Evolutionary conservation across 2,888 invertebrate genomes (phyloP).

Genomic region (Graphium colonna): DNA sequence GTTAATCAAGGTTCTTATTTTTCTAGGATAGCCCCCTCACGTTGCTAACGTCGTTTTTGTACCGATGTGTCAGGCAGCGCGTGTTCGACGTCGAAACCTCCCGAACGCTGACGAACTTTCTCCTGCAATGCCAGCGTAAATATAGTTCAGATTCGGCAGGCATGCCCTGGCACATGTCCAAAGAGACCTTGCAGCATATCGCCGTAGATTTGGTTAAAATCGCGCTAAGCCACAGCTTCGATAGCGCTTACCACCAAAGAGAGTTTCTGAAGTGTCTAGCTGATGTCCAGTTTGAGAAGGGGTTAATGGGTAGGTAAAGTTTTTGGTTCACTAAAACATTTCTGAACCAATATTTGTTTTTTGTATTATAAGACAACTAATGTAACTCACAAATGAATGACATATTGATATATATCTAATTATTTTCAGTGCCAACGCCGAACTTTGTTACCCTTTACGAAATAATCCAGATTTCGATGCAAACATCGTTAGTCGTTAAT

Average conservation of each 20-base stretch:
- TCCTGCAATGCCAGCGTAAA: slow-evolving; percentile 58
- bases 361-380: too few species aligned
- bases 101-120: slow-evolving; percentile 54
- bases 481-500: slow-evolving; percentile 75
- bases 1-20: too few species aligned
- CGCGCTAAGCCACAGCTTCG: slow-evolving; percentile 81
- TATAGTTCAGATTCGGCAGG: slow-evolving; percentile 57
- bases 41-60: slow-evolving; percentile 79
- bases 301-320: slow-evolving; percentile 63
- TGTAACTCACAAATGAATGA: not conserved
- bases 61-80: slow-evolving; percentile 68
- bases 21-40: slow-evolving; percentile 83
- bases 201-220: slow-evolving; percentile 81
- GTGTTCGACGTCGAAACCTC: slow-evolving; percentile 67
- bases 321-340: not conserved
- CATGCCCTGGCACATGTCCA: slow-evolving; percentile 59
- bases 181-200: slow-evolving; percentile 77
- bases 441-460: slow-evolving; percentile 63
- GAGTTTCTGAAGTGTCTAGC: slow-evolving; percentile 81
- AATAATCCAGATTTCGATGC: slow-evolving; percentile 79
- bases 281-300: slow-evolving; percentile 77
- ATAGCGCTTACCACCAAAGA: slow-evolving; percentile 82
- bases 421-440: slow-evolving; percentile 60
- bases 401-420: not conserved
- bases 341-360: slow-evolving; percentile 5